Conservation (phyloP, 2,797 vertebrate species). For the Ceryle rudis region DNA sequence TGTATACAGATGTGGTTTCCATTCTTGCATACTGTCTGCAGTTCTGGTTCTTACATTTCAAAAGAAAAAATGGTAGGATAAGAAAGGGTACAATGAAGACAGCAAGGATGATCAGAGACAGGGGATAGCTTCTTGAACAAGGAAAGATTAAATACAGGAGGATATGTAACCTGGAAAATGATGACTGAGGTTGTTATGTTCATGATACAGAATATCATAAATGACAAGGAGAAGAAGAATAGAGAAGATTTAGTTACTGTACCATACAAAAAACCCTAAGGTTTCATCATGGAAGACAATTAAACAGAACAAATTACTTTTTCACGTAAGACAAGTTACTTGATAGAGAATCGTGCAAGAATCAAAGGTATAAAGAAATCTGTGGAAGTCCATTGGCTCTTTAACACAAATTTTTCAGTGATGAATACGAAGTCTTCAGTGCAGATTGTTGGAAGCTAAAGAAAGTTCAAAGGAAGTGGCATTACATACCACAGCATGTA, state of each 20-base stretch:
- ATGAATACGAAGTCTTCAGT: background rate
- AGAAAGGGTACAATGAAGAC: background rate
- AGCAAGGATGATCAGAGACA: background rate
- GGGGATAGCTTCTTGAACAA: background rate
- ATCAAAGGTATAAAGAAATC: background rate
- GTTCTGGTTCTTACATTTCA: background rate
- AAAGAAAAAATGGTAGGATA: background rate
- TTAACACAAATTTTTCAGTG: background rate
- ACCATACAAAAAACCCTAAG: background rate
- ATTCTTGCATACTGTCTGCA: background rate
- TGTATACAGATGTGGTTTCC: background rate
- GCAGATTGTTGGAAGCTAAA: background rate
- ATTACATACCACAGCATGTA: background rate
- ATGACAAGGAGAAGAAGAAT: background rate
- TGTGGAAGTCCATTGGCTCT: background rate
- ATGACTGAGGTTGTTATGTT: background rate
- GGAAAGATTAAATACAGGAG: background rate
- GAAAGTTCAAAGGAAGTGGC: background rate
- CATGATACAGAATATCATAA: background rate
- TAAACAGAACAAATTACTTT: background rate
- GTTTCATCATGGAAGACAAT: background rate
- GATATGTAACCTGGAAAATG: background rate
- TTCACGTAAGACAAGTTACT: background rate
- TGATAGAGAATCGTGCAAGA: background rate
- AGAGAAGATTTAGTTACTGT: background rate